Conservation (phyloP, 2,113 vertebrate genomes). For the Eolophus roseicapilla region DNA sequence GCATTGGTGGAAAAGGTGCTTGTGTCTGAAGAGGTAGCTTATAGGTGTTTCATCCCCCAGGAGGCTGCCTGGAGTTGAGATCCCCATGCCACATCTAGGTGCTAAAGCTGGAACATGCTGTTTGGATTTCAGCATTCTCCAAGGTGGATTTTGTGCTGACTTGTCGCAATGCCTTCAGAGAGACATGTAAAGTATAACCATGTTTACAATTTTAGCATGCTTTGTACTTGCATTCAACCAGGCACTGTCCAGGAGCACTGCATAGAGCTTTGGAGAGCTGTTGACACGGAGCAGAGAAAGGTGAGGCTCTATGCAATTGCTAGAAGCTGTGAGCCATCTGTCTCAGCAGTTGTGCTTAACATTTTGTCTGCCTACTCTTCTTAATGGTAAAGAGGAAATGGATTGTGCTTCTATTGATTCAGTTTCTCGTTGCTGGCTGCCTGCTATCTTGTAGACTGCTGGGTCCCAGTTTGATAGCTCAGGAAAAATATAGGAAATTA, state of each 20-base stretch:
- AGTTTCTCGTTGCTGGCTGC: background rate
- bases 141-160: background rate
- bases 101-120: background rate
- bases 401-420: background rate
- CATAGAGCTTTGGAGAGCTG: background rate
- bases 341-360: background rate
- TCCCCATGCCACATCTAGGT: too few species aligned
- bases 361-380: background rate
- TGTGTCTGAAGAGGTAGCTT: background rate
- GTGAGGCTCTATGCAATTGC: background rate
- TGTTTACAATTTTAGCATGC: background rate
- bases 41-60: background rate
- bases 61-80: background rate
- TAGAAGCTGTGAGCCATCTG: background rate
- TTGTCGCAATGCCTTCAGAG: background rate
- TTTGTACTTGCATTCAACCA: background rate
- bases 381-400: background rate
- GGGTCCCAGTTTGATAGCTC: conserved; percentile 67
- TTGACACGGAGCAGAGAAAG: background rate
- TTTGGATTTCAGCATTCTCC: background rate
- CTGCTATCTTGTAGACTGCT: conserved; percentile 28
- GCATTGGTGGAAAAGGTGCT: background rate
- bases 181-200: background rate
- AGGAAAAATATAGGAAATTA: background rate
- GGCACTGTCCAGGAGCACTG: background rate